Evolutionary conservation across 2,888 invertebrate species (phyloP).

Genomic region (Pseudoips prasinana): DNA sequence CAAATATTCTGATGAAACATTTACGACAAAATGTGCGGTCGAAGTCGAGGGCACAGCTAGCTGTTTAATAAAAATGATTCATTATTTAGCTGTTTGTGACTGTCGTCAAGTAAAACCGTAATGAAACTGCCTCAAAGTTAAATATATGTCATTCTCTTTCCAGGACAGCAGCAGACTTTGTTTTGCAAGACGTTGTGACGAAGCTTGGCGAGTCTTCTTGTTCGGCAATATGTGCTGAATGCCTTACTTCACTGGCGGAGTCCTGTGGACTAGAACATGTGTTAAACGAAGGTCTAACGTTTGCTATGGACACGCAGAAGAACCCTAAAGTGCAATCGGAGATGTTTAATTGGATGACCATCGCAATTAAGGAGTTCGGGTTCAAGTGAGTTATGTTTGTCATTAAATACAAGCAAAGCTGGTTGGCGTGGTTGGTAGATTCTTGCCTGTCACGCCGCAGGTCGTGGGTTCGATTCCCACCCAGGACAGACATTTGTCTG

Average conservation of each 20-base stretch:
- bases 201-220: constrained; percentile 94
- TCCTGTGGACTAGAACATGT: constrained; percentile 89
- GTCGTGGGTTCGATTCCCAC: no score
- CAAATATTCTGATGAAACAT: no score
- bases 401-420: not conserved
- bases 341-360: constrained; percentile 89
- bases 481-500: no score
- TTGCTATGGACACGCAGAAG: constrained; percentile 91
- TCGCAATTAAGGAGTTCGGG: constrained; percentile 93
- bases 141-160: no score
- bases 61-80: no score
- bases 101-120: no score
- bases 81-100: no score
- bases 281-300: constrained; percentile 86
- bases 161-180: constrained; percentile 87
- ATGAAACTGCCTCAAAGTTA: no score
- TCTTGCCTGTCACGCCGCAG: no score
- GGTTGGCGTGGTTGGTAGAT: no score
- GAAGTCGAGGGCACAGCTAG: no score
- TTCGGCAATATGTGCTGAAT: constrained; percentile 84
- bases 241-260: constrained; percentile 89
- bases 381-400: constrained; percentile 83
- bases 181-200: constrained; percentile 90
- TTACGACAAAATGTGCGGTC: no score
- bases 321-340: constrained; percentile 96